Evolutionary conservation across 2,888 invertebrate genomes (phyloP), one percentile per base, ranked within the genome.

Genomic region (Ophraella communa): DNA sequence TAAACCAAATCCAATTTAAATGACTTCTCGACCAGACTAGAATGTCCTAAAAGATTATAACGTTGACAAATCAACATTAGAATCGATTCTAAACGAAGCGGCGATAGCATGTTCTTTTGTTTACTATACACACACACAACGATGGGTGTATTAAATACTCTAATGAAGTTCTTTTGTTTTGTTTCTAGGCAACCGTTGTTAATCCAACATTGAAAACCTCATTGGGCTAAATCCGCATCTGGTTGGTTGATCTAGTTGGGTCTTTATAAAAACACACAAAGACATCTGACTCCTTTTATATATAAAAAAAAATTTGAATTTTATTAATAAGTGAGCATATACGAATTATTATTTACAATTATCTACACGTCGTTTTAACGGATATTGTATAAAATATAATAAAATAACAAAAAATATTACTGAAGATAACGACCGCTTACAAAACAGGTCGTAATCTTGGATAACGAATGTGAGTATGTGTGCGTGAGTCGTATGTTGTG

Each of bases 141-240:
- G 5, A 14, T 14, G n/a, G n/a, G 5, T 14, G 5, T n/a, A 14
- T 39, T 1, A 14, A 14, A 17, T 4, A 14, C 14, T 14, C 17
- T 14, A 39, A 39, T 39, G n/a, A 4, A 11, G 45, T 66, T 68
- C 69, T 74, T 64, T 67, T 71, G 73, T 70, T 80, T 78, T 77
- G 69, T 76, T 81, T 80, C 75, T 79, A 81, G 81, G 80, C 73
- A 80, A 80, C 76, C 81, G 81, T n/a, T n/a, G n/a, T 79, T 81
- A 81, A 81, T 77, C 75, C 77, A 76, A 68, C 73, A 65, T 73
- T 70, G 73, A 73, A 68, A 71, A 60, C 68, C 73, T 71, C 77
- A 79, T 76, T 78, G 78, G 77, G 75, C 71, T 76, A 73, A 74
- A 74, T 74, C 69, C 72, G 74, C 73, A 70, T 68, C 69, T 66